Conservation (phyloP, 2,113 vertebrate genomes). For the Sinocyclocheilus rhinocerous region DNA sequence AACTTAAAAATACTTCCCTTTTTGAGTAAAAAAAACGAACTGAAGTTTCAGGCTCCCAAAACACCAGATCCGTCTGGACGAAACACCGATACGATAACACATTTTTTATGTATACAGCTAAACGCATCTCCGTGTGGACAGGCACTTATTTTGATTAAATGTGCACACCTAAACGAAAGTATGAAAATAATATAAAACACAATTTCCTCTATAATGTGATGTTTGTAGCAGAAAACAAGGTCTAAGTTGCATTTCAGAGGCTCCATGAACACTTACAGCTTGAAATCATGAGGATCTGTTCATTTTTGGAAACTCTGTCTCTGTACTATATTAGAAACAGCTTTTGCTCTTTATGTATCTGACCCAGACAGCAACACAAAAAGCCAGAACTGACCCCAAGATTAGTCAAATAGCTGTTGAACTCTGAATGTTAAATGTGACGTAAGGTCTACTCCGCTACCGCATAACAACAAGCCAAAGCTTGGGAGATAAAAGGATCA, state of each 20-base stretch:
- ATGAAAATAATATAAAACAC: too few species aligned
- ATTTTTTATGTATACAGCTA: too few species aligned
- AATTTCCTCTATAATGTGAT: neutral
- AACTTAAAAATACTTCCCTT: too few species aligned
- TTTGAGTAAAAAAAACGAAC: too few species aligned
- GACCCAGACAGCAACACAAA: neutral
- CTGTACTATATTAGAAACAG: neutral
- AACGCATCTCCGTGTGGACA: too few species aligned
- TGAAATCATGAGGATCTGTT: neutral
- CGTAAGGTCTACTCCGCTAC: neutral
- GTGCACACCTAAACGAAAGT: too few species aligned
- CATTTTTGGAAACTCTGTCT: neutral
- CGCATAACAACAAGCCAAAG: neutral
- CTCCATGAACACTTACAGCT: neutral
- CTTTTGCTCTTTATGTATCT: neutral
- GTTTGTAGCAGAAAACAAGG: neutral
- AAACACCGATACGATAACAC: too few species aligned
- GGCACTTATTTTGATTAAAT: too few species aligned
- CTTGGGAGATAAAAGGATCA: neutral
- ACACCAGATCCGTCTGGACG: too few species aligned
- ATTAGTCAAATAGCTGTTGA: neutral
- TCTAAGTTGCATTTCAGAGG: neutral
- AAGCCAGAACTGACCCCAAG: neutral
- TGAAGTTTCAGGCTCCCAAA: too few species aligned
- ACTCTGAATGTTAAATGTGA: slow-evolving; percentile 11